Base-by-base conservation (phyloP, 1,140 invertebrate genomes). In the Hormaphis cornu region DNA sequence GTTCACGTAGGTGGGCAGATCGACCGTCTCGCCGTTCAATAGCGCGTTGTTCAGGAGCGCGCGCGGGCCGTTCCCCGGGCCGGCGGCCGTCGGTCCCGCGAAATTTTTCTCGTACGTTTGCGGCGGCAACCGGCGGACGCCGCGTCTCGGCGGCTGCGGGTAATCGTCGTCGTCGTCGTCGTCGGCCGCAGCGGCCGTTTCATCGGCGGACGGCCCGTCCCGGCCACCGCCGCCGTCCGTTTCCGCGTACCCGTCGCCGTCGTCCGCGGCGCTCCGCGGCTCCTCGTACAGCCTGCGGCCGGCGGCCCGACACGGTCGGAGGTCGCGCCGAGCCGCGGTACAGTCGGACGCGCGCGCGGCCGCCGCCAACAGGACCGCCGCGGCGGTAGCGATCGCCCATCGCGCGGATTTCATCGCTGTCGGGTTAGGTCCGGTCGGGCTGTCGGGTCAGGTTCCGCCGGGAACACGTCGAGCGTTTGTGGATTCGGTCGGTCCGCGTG, bases 1-100 rank as follows among this genome's bases (percentile, higher is more conserved):
- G 61, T 66, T 66, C 12, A 50, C 44, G 18, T 66, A 66, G n/a
- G 61, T 50, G 18, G 61, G 44, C 2, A 66, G 18, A 3, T 66
- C 44, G 18, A 66, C 46, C 16, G 44, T 20, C 30, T 66, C 61
- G 10, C 44, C 44, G 18, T 9, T 20, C 22, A 66, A 26, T 10
- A 50, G 3, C 14, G 61, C 16, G 20, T 26, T 33, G 28, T 66
- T 44, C 18, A 46, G 37, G 7, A 46, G 42, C 42, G 16, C 12
- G 4, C 42, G 26, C 28, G n/a, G 20, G 6, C 35, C 35, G 22
- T 58, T 58, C 10, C 2, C 54, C 35, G 30, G 5, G 4, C 4
- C 5, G 28, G 18, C 16, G 26, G n/a, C n/a, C n/a, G n/a, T n/a
- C n/a, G n/a, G n/a, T n/a, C n/a, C n/a, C n/a, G n/a, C n/a, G n/a